Base-by-base conservation (phyloP, 2,113 vertebrate species). In the Takifugu bimaculatus region DNA sequence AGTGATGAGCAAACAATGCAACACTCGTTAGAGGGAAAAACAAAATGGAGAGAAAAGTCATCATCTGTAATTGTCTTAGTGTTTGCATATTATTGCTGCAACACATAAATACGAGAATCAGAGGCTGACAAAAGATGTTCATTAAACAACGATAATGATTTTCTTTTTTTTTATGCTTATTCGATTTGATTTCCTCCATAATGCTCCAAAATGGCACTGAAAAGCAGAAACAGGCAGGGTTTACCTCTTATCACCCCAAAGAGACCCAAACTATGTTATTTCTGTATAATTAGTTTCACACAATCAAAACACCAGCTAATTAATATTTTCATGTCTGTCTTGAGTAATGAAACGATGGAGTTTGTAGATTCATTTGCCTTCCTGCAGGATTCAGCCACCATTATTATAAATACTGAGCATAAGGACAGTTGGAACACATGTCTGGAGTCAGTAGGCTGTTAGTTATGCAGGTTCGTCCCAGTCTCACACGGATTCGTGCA, bases 101-200 rank as follows among this genome's bases (percentile, higher is more conserved):
- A 73, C 80, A 56, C 78, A 72, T 61, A 76, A 65, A 76, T 81
- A 83, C 80, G 81, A 82, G 85, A 81, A 77, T 73, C 72, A 70
- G 56, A 63, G 42, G 47, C 54, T 67, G 57, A 83, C 79, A 82
- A 81, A 80, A 73, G 74, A 72, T 78, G 77, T 84, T 89, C 79
- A 88, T 88, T 89, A 84, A 75, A 87, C 70, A 77, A 68, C 55
- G 70, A 89, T 88, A 87, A 90, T 87, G 86, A 87, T 87, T 88
- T 39, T 39, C 35, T 0, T 39, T 39, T 39, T 20, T 90, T 85
- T 85, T 84, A 74, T 88, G 91, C 85, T 70, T 64, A 81, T 71
- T 83, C 67, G 75, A 87, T 87, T 90, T 86, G 69, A 76, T 67
- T 87, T 85, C 74, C 62, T 68, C 65, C 72, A 77, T 80, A 83